phyloP scores from a whole-genome alignment of 1,140 invertebrate genomes.

The Caenorhabditis tropicalis region DNA sequence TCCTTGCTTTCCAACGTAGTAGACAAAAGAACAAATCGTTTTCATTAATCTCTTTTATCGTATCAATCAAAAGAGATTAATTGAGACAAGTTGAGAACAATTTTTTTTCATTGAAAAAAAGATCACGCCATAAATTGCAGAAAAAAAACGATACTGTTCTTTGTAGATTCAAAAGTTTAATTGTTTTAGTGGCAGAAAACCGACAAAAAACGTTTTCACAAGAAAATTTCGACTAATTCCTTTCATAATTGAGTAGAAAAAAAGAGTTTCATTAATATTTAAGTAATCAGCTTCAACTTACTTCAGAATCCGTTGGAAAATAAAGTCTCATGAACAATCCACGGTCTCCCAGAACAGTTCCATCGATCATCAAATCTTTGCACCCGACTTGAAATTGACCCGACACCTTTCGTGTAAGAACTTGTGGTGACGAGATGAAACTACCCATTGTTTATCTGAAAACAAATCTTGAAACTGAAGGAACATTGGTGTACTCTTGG shows the following conservation, averaged over 20 bases:
- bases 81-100: background rate
- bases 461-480: background rate
- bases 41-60: background rate
- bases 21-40: no score
- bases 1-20: no score
- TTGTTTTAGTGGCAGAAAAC: no score
- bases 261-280: background rate
- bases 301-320: constrained; percentile 45
- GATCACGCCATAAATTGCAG: background rate
- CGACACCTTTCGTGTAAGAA: constrained; percentile 34
- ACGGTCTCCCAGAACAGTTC: constrained; percentile 46
- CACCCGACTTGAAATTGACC: constrained; percentile 50
- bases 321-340: constrained; percentile 48
- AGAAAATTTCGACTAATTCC: no score
- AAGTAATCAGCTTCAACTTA: background rate
- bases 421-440: constrained; percentile 35
- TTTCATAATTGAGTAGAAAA: background rate
- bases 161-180: background rate
- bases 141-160: background rate
- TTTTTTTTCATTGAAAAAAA: background rate
- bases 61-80: background rate
- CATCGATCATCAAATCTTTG: constrained; percentile 53
- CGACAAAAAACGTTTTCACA: background rate
- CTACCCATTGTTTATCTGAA: constrained; percentile 38
- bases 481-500: background rate